A percentile compares a stretch with the other conserved stretches of the same genome.
Conservation (phyloP, 2,113 vertebrate species). For the Nansenia antarctica region DNA sequence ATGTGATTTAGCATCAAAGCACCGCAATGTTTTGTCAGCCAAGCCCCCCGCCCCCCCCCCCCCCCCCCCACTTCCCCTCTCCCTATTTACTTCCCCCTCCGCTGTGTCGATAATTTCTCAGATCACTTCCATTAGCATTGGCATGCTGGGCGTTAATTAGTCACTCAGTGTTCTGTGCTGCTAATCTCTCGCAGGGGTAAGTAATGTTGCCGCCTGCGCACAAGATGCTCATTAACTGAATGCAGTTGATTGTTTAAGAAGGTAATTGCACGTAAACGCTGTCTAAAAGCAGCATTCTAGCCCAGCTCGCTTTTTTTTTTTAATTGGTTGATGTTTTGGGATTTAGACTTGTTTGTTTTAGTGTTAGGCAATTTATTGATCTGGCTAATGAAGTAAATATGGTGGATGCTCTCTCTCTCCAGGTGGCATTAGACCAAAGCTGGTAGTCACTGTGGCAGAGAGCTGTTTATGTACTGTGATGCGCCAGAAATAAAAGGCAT, state of each 20-base stretch:
- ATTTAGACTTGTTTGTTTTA: constrained; percentile 61
- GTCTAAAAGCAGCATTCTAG: constrained; percentile 68
- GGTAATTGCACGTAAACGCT: constrained; percentile 76
- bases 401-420: constrained; percentile 68
- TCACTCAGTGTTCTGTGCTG: constrained; percentile 45
- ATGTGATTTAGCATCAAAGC: constrained; percentile 5
- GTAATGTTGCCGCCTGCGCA: constrained; percentile 60
- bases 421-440: constrained; percentile 66
- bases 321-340: constrained; percentile 54
- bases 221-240: constrained; percentile 72
- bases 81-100: constrained; percentile 4
- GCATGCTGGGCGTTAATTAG: constrained; percentile 66
- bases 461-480: background rate
- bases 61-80: constrained; percentile 1
- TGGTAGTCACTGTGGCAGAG: constrained; percentile 22
- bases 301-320: constrained; percentile 48
- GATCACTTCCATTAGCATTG: constrained; percentile 58
- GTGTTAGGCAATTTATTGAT: constrained; percentile 72
- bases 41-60: constrained; percentile 15
- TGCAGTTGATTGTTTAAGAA: constrained; percentile 79
- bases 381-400: constrained; percentile 77
- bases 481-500: background rate
- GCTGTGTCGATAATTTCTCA: constrained; percentile 32
- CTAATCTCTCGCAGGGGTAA: constrained; percentile 58
- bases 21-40: background rate